These are phyloP conservation scores for Drosophila kanapiae DNA, from an alignment of 1,140 invertebrate species.

Conservation along the genomic window DNA sequence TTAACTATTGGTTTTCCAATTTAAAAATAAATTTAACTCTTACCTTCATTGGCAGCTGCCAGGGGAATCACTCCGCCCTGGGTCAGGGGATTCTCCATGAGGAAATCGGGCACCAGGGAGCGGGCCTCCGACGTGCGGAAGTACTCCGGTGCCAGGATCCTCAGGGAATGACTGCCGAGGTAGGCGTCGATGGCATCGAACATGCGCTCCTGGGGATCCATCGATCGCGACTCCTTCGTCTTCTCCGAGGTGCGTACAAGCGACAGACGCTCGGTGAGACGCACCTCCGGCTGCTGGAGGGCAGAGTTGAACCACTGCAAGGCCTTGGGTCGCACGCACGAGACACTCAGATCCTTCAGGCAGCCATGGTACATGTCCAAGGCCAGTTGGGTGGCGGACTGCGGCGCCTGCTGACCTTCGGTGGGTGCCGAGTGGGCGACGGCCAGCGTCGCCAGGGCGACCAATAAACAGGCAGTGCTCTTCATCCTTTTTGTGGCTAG, in stretches of 20 bases:
- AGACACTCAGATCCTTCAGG: slow-evolving; percentile 88
- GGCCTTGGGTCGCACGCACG: slow-evolving; percentile 91
- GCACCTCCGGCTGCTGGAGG: slow-evolving; percentile 89
- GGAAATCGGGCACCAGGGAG: slow-evolving; percentile 88
- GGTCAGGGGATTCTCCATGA: slow-evolving; percentile 88
- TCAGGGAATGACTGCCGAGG: slow-evolving; percentile 88
- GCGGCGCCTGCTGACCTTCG: slow-evolving; percentile 30
- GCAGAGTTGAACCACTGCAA: slow-evolving; percentile 90
- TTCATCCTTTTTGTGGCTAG: slow-evolving; percentile 64
- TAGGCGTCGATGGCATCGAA: slow-evolving; percentile 89
- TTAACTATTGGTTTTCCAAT: neutral
- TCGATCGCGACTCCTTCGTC: slow-evolving; percentile 35
- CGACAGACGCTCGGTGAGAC: slow-evolving; percentile 90
- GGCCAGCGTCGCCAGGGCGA: slow-evolving; percentile 55
- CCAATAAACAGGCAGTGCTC: slow-evolving; percentile 50
- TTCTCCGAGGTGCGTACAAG: slow-evolving; percentile 88
- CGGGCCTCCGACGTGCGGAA: slow-evolving; percentile 87
- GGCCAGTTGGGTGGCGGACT: slow-evolving; percentile 87
- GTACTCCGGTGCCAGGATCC: slow-evolving; percentile 88
- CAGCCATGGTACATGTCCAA: slow-evolving; percentile 89
- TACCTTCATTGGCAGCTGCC: slow-evolving; percentile 87
- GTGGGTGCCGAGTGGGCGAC: slow-evolving; percentile 51
- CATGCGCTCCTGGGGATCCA: slow-evolving; percentile 79
- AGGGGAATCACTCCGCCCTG: slow-evolving; percentile 89
- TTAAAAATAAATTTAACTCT: neutral